These are phyloP conservation scores for Phrynocephalus guinanensis DNA, from an alignment of 2,797 vertebrate genomes.

Conservation along the genomic window DNA sequence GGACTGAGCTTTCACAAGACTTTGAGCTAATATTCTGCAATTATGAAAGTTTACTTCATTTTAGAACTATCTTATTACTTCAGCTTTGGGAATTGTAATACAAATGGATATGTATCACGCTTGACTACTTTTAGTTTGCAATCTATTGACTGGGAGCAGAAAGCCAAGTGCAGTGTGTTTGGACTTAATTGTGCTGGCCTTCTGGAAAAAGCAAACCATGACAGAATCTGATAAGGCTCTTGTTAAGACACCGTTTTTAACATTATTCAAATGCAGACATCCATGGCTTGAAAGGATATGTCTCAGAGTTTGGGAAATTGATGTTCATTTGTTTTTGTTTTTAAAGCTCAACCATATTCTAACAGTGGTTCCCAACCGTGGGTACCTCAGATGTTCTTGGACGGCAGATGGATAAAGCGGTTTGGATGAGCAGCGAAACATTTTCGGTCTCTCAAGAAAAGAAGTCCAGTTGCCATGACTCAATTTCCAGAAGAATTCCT, in stretches of 20 bases:
- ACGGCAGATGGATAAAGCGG: no score
- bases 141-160: conserved; percentile 36
- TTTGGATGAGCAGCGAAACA: no score
- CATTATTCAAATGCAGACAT: no score
- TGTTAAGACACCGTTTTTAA: conserved; percentile 17
- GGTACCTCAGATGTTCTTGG: no score
- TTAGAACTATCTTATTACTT: conserved; percentile 34
- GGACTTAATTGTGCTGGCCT: conserved; percentile 13
- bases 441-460: no score
- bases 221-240: conserved; percentile 35
- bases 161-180: background rate
- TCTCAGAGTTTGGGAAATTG: no score
- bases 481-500: no score
- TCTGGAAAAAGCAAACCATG: conserved; percentile 28
- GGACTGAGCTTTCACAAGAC: conserved; percentile 30
- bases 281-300: no score
- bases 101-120: background rate
- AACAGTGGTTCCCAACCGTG: no score
- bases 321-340: no score
- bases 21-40: conserved; percentile 22
- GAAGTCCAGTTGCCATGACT: no score
- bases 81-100: conserved; percentile 30
- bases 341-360: no score
- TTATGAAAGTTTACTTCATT: conserved; percentile 43
- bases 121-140: conserved; percentile 43